A percentile compares a stretch with the other conserved stretches of the same genome.
These are phyloP conservation scores for Ploceus nigricollis DNA, from an alignment of 2,113 vertebrate genomes.

Conservation along the genomic window DNA sequence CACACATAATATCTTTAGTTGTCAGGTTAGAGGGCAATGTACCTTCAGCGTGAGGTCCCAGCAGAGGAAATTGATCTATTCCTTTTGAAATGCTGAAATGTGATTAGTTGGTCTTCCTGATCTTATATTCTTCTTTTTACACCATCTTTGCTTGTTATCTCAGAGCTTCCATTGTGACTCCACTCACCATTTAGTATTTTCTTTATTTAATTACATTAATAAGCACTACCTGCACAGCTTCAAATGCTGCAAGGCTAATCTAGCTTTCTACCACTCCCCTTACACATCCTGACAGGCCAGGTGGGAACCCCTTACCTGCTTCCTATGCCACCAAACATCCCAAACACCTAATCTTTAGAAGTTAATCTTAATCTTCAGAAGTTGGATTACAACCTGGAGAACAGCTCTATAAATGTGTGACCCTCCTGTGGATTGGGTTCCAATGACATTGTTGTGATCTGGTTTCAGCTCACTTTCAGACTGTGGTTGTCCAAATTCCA, in stretches of 20 bases:
- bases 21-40: neutral
- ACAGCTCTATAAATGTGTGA: neutral
- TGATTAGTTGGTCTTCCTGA: neutral
- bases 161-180: neutral
- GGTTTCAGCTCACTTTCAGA: neutral
- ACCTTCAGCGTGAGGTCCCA: neutral
- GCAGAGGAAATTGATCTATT: neutral
- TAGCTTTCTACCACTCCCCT: neutral
- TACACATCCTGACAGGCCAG: neutral
- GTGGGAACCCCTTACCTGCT: neutral
- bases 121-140: neutral
- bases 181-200: neutral
- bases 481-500: neutral
- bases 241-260: neutral
- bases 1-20: neutral
- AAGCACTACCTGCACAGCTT: neutral
- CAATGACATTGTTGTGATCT: neutral
- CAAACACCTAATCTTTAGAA: neutral
- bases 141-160: neutral
- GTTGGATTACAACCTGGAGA: neutral
- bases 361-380: neutral
- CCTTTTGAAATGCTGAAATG: neutral
- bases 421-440: neutral
- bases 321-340: neutral
- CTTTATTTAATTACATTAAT: neutral